Percentiles rank a stretch among this genome's conserved stretches.
phyloP scores from a whole-genome alignment of 2,888 invertebrate genomes.

The Pristionchus mayeri region DNA sequence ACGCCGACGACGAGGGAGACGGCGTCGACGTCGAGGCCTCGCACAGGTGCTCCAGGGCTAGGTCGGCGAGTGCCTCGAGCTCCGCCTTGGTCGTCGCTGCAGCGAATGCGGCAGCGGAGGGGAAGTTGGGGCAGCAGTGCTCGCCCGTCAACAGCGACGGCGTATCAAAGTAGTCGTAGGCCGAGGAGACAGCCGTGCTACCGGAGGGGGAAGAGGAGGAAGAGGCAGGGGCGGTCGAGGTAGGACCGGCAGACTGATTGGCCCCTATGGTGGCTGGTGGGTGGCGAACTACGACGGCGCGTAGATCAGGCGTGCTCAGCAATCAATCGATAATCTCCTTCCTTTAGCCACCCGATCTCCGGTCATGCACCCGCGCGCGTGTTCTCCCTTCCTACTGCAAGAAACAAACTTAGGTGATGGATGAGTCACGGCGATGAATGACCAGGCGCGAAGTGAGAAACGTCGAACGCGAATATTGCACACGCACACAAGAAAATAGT shows the following conservation, averaged over 20 bases:
- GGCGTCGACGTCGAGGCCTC: conserved; percentile 18
- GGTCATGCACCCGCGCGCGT: background rate
- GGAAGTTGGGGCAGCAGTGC: background rate
- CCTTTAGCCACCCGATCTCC: background rate
- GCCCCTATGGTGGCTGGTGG: conserved; percentile 1
- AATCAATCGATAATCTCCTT: conserved; percentile 31
- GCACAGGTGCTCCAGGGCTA: conserved; percentile 1
- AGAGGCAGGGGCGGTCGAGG: background rate
- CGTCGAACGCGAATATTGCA: background rate
- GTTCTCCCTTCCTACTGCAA: background rate
- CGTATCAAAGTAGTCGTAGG: background rate
- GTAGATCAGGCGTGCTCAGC: background rate
- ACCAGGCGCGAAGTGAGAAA: background rate
- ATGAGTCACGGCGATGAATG: conserved; percentile 16
- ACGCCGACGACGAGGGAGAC: conserved; percentile 22
- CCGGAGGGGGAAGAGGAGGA: background rate
- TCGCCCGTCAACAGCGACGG: background rate
- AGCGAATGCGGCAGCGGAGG: background rate
- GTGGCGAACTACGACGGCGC: background rate
- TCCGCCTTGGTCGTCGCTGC: background rate
- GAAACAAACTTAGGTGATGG: background rate
- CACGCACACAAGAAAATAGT: background rate
- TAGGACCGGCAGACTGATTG: background rate
- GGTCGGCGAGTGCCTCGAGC: background rate
- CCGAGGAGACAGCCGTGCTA: too few relatives aligned